These are phyloP conservation scores for Archocentrus centrarchus DNA, from an alignment of 2,113 vertebrate genomes.

Conservation along the genomic window DNA sequence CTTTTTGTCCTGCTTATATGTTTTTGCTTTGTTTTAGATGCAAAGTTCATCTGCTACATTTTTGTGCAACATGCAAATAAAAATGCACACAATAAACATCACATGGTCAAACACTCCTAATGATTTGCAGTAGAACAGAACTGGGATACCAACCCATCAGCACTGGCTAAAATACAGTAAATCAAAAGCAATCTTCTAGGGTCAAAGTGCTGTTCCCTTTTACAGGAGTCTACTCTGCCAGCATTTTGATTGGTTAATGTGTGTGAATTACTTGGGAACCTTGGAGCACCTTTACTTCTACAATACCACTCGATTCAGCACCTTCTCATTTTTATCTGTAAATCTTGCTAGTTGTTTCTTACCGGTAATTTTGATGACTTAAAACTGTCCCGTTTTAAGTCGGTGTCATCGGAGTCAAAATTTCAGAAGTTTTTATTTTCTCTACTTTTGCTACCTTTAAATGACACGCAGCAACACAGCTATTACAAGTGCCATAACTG, in stretches of 20 bases:
- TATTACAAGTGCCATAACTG: neutral
- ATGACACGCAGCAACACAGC: neutral
- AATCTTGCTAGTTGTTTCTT: neutral
- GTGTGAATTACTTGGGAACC: neutral
- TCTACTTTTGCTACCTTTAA: neutral
- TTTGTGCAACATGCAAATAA: neutral
- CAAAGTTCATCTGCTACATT: neutral
- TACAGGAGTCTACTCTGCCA: neutral
- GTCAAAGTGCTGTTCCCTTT: neutral
- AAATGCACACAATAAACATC: neutral
- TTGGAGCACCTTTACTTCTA: neutral
- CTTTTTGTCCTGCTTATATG: neutral
- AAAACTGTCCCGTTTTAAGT: no score
- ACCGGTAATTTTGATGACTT: neutral
- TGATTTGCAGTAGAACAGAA: neutral
- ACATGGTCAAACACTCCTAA: neutral
- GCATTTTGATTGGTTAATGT: neutral
- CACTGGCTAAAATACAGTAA: neutral
- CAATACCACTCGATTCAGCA: neutral
- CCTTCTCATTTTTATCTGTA: neutral
- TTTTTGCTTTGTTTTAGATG: neutral
- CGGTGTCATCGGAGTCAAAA: no score
- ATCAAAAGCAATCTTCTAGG: neutral
- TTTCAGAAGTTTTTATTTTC: neutral
- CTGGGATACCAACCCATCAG: neutral